Percentiles rank a stretch among this genome's conserved stretches.
These are phyloP conservation scores for Oscheius sp. DNA, from an alignment of 2,888 invertebrate species.

Conservation along the genomic window DNA sequence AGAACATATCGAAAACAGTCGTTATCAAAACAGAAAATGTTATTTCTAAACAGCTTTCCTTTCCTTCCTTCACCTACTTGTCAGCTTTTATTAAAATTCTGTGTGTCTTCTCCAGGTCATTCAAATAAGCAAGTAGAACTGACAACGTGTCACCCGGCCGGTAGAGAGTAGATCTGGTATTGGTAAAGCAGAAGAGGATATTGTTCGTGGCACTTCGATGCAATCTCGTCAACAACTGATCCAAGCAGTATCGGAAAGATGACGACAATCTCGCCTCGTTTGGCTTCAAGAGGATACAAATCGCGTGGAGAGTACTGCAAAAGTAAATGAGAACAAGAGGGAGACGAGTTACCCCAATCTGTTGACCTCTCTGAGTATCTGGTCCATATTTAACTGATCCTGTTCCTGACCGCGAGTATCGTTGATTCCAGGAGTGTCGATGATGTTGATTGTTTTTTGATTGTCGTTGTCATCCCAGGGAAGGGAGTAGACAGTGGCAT, in stretches of 20 bases:
- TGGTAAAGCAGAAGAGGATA: conserved; percentile 59
- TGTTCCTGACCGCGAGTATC: conserved; percentile 13
- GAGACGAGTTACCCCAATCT: background rate
- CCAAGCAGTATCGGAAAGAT: background rate
- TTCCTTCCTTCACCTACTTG: background rate
- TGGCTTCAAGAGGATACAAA: conserved; percentile 49
- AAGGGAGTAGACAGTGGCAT: too few relatives aligned
- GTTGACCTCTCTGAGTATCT: conserved; percentile 4
- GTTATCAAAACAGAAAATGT: conserved; percentile 17
- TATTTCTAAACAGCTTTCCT: background rate
- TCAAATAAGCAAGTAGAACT: conserved; percentile 13
- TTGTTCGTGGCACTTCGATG: background rate
- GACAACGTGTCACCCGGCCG: conserved; percentile 28
- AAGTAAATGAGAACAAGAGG: too few relatives aligned
- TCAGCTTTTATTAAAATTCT: background rate
- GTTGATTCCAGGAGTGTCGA: conserved; percentile 28
- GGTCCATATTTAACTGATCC: conserved; percentile 12
- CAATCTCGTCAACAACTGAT: background rate
- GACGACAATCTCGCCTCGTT: conserved; percentile 37
- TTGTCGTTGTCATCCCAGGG: background rate
- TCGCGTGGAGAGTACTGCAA: conserved; percentile 39
- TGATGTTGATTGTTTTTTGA: conserved; percentile 11
- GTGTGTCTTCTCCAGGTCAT: conserved; percentile 7
- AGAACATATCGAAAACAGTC: conserved; percentile 15
- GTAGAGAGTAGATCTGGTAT: conserved; percentile 34